Evolutionary conservation across 2,888 invertebrate species (phyloP), one percentile per base, ranked within the genome.

Genomic region (Synergus umbraculus): DNA sequence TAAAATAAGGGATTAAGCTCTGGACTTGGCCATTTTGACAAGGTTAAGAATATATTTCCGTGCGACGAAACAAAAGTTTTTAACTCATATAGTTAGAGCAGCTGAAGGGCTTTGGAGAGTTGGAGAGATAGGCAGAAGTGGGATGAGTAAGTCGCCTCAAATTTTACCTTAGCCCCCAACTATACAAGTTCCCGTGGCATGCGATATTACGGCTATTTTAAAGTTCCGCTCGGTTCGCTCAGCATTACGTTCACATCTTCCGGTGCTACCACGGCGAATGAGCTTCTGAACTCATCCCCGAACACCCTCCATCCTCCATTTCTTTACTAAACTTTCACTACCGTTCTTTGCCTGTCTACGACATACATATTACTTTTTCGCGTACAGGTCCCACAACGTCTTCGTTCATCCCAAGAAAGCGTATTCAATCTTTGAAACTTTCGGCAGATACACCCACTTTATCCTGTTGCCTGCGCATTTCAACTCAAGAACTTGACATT

Each of bases 271-370:
- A 37, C 41, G 22, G 43, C 63, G 63, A 63, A 76, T 63, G 43
- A 76, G 76, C 76, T 76, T 63, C 63, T 63, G 46, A 63, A 76
- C 76, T 76, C 76, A 64, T 76, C 60, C 76, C 46, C 63, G n/a
- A 76, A 76, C 29, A 13, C 13, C 46, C 58, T 76, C 44, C 18
- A 64, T 63, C 64, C 76, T 78, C n/a, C 58, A 78, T 77, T 82
- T 79, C 83, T 83, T 83, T 81, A 82, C 81, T 69, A 82, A 82
- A 83, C 81, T 84, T 82, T 82, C 81, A 82, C 84, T 83, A 80
- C 79, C 81, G 81, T 81, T 76, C 79, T 77, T 77, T 43, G 79
- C 65, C 67, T 67, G 41, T 37, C 73, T 73, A 73, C 49, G 37
- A 69, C 69, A 46, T 58, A 73, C 73, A 54, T 73, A 73, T 73